phyloP scores from a whole-genome alignment of 2,797 vertebrate species.

The Aotus griseimembra region DNA sequence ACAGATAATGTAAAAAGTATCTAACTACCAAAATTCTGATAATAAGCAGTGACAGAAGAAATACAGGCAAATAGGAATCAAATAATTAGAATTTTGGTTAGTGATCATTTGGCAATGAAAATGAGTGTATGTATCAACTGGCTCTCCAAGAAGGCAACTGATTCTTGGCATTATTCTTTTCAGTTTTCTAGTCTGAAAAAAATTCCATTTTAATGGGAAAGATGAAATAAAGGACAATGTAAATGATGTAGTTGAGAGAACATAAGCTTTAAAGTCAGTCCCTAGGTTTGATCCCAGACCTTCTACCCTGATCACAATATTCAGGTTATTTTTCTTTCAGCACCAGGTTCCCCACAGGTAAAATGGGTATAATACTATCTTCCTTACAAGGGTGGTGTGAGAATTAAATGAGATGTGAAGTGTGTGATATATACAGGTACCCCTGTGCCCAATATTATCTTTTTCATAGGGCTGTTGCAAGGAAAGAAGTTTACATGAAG shows the following conservation, averaged over 20 bases:
- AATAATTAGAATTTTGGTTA: conserved; percentile 9
- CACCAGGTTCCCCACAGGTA: conserved; percentile 1
- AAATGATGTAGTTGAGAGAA: not conserved
- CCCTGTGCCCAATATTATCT: not conserved
- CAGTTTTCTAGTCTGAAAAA: conserved; percentile 5
- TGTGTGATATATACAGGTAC: not conserved
- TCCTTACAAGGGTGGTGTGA: not conserved
- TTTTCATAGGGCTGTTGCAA: not conserved
- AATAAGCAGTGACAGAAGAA: conserved; percentile 28
- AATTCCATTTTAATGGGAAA: conserved; percentile 34
- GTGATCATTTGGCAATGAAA: conserved; percentile 6
- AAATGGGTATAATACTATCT: not conserved
- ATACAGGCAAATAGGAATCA: conserved; percentile 2
- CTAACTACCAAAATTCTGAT: not conserved
- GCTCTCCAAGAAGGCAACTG: not conserved
- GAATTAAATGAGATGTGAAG: not conserved
- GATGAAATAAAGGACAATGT: not conserved
- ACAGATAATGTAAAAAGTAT: not conserved
- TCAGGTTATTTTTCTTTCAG: not conserved
- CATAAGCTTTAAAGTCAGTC: conserved; percentile 6
- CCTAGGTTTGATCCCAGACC: not conserved
- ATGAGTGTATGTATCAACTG: conserved; percentile 62
- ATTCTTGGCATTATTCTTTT: conserved; percentile 26
- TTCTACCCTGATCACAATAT: not conserved
- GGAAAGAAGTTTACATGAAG: conserved; percentile 4